Evolutionary conservation across 1,140 invertebrate species (phyloP).

Genomic region (Thalassaphorura encarpata): DNA sequence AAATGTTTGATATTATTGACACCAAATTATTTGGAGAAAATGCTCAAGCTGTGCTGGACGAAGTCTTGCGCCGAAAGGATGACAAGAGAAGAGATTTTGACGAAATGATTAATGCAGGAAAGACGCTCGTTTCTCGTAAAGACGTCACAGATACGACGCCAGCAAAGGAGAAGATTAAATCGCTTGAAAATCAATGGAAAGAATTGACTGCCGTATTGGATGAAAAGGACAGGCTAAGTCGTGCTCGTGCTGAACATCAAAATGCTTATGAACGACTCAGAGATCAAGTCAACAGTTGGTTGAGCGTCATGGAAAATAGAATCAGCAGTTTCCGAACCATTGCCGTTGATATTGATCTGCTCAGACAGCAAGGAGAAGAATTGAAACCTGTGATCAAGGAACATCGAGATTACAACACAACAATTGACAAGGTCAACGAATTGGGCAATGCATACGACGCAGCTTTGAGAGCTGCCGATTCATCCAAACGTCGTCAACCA

Average conservation of each 20-base stretch:
- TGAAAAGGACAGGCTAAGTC: constrained; percentile 70
- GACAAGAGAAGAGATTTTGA: constrained; percentile 55
- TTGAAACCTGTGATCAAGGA: constrained; percentile 70
- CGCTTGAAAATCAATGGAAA: constrained; percentile 76
- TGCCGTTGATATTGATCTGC: constrained; percentile 23
- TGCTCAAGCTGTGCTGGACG: constrained; percentile 52
- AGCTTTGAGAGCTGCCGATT: constrained; percentile 60
- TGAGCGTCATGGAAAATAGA: constrained; percentile 64
- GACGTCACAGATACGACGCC: constrained; percentile 77
- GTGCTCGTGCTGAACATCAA: constrained; percentile 69
- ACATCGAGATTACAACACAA: constrained; percentile 71
- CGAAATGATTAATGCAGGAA: constrained; percentile 65
- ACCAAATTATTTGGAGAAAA: constrained; percentile 59
- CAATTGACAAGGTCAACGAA: constrained; percentile 86
- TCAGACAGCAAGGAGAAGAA: constrained; percentile 25
- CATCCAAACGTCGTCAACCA: constrained; percentile 52
- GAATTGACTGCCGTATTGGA: constrained; percentile 60
- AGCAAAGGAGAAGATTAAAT: constrained; percentile 77
- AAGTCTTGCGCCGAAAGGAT: constrained; percentile 43
- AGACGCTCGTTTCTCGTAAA: constrained; percentile 71
- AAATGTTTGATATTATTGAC: constrained; percentile 64
- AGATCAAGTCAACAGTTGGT: constrained; percentile 75
- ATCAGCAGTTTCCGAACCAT: constrained; percentile 18
- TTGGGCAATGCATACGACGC: constrained; percentile 75
- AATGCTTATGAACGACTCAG: constrained; percentile 72